Evolutionary conservation across 2,888 invertebrate genomes (phyloP).

Genomic region (Pammene aurita): DNA sequence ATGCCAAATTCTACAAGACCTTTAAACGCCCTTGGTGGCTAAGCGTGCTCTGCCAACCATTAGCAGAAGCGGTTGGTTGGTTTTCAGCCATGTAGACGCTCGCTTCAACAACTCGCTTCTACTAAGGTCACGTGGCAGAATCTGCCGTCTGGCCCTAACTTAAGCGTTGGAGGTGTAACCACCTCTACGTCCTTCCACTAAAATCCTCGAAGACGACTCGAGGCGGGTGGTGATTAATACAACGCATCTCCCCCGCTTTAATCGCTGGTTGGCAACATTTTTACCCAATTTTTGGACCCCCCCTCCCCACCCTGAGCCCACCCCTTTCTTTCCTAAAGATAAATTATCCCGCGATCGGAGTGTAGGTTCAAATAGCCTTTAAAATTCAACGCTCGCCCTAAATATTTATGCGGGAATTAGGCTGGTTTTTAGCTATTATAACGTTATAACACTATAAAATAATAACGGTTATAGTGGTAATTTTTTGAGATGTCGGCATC

Average conservation of each 20-base stretch:
- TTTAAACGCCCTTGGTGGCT: too few species aligned
- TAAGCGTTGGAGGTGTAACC: constrained; percentile 45
- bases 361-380: constrained; percentile 83
- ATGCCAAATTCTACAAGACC: too few species aligned
- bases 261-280: constrained; percentile 83
- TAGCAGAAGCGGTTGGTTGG: too few species aligned
- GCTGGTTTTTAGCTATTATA: constrained; percentile 11
- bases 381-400: constrained; percentile 79
- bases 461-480: too few species aligned
- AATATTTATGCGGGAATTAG: constrained; percentile 75
- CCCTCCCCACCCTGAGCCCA: constrained; percentile 59
- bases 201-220: constrained; percentile 77
- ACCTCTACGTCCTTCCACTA: constrained; percentile 63
- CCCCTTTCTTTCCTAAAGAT: constrained; percentile 84
- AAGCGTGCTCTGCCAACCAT: too few species aligned
- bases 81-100: too few species aligned
- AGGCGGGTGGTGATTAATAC: constrained; percentile 82
- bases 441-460: not conserved
- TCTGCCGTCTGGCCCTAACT: too few species aligned
- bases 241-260: constrained; percentile 83
- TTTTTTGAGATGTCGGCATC: too few species aligned
- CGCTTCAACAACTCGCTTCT: too few species aligned
- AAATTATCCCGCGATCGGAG: constrained; percentile 83
- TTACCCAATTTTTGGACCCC: constrained; percentile 82
- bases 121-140: too few species aligned